These are phyloP conservation scores for Drosophila kohkoa DNA, from an alignment of 1,140 invertebrate genomes.

Conservation along the genomic window DNA sequence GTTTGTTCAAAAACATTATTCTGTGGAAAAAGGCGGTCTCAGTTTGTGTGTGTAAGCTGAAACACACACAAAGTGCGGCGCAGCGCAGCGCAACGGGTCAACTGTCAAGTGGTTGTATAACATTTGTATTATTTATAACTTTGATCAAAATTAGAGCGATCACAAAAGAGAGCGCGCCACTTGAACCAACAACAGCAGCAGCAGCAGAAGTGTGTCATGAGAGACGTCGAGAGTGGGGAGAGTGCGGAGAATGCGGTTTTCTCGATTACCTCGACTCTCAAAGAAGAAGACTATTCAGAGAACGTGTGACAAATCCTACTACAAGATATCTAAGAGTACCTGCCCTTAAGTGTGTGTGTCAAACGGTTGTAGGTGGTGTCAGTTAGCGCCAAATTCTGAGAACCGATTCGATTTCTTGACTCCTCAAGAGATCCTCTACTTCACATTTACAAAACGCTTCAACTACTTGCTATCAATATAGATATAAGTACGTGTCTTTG, in stretches of 20 bases:
- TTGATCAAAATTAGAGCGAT: slow-evolving; percentile 76
- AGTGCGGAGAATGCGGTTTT: too few species aligned
- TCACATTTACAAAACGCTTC: too few species aligned
- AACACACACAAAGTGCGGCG: slow-evolving; percentile 57
- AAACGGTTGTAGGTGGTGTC: too few species aligned
- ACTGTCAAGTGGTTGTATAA: slow-evolving; percentile 66
- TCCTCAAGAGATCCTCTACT: too few species aligned
- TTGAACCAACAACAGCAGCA: slow-evolving; percentile 7
- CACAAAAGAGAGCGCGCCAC: slow-evolving; percentile 31
- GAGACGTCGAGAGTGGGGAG: not conserved
- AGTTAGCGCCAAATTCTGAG: too few species aligned
- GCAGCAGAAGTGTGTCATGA: slow-evolving; percentile 20
- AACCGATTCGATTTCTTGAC: too few species aligned
- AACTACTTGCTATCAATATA: too few species aligned
- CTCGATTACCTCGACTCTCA: not conserved
- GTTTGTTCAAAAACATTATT: slow-evolving; percentile 46
- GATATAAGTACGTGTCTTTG: too few species aligned
- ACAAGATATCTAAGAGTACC: not conserved
- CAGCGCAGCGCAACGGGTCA: not conserved
- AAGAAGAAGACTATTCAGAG: not conserved
- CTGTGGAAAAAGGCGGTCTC: slow-evolving; percentile 66
- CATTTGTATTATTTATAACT: slow-evolving; percentile 76
- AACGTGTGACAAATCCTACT: slow-evolving; percentile 33
- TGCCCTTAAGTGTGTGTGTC: slow-evolving; percentile 15
- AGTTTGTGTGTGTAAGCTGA: slow-evolving; percentile 67